phyloP scores from a whole-genome alignment of 2,888 invertebrate genomes.

The Carcina quercana region DNA sequence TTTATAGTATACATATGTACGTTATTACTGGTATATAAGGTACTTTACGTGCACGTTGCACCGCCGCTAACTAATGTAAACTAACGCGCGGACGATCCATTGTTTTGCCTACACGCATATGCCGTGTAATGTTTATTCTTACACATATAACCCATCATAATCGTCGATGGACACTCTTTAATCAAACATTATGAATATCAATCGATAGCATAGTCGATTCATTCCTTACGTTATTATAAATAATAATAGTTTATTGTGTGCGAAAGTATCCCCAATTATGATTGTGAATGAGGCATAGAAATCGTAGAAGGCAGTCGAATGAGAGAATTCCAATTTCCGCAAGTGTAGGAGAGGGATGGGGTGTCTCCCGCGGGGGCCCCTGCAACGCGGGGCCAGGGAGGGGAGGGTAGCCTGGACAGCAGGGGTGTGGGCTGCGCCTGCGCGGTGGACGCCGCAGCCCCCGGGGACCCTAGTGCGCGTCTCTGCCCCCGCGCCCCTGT shows the following conservation, averaged over 20 bases:
- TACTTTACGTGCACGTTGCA: too few species aligned
- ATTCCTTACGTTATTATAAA: not conserved
- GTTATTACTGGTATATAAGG: too few species aligned
- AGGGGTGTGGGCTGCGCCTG: conserved; percentile 43
- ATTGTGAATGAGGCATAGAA: conserved; percentile 5
- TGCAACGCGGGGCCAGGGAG: conserved; percentile 41
- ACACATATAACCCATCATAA: conserved; percentile 23
- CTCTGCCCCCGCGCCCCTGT: conserved; percentile 35
- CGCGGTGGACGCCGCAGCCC: conserved; percentile 30
- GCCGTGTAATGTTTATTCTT: conserved; percentile 25
- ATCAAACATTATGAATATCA: too few species aligned
- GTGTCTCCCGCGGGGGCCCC: conserved; percentile 39
- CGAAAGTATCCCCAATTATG: not conserved
- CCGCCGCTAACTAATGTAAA: too few species aligned
- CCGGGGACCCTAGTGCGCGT: conserved; percentile 41
- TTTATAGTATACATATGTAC: too few species aligned
- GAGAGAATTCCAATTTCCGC: conserved; percentile 61
- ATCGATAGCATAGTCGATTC: too few species aligned
- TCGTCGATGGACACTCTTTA: conserved; percentile 25
- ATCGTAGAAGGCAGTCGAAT: conserved; percentile 26
- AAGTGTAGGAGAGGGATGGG: conserved; percentile 52
- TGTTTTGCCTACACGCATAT: conserved; percentile 30
- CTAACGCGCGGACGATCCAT: conserved; percentile 24
- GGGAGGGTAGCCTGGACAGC: conserved; percentile 21
- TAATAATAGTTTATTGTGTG: not conserved